phyloP scores from a whole-genome alignment of 2,113 vertebrate species.

The Dasyurus viverrinus region DNA sequence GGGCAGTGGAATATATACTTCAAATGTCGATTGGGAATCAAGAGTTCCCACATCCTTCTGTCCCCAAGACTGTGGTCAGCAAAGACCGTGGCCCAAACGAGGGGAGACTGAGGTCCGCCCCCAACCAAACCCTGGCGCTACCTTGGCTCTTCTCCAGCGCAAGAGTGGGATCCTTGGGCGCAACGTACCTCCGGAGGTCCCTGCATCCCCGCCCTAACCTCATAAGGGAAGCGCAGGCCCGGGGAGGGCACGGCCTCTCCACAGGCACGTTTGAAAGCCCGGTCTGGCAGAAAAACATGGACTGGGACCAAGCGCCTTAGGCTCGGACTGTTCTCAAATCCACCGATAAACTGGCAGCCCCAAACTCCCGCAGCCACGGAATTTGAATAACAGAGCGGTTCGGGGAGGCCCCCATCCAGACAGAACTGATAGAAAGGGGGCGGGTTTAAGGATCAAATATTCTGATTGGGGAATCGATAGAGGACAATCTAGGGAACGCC shows the following conservation, averaged over 20 bases:
- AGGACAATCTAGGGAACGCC: too few relatives aligned
- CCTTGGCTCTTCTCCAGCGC: not conserved
- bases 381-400: slow-evolving; percentile 83
- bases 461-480: slow-evolving; percentile 76
- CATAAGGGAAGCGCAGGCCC: slow-evolving; percentile 78
- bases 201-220: slow-evolving; percentile 68
- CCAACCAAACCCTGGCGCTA: not conserved
- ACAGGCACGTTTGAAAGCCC: slow-evolving; percentile 80
- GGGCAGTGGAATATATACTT: slow-evolving; percentile 49
- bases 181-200: not conserved
- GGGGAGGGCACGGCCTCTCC: slow-evolving; percentile 79
- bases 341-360: slow-evolving; percentile 69
- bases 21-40: slow-evolving; percentile 84
- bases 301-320: slow-evolving; percentile 70
- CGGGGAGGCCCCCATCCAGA: slow-evolving; percentile 82
- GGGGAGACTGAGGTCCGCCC: slow-evolving; percentile 45
- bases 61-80: slow-evolving; percentile 79
- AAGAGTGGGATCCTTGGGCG: not conserved
- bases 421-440: slow-evolving; percentile 83
- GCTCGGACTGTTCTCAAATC: slow-evolving; percentile 46
- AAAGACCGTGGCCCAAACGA: slow-evolving; percentile 79
- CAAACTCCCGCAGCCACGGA: slow-evolving; percentile 40
- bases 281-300: slow-evolving; percentile 81
- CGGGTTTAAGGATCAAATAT: slow-evolving; percentile 81
- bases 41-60: slow-evolving; percentile 79